Percentiles rank a stretch among this genome's conserved stretches.
Evolutionary conservation across 2,888 invertebrate species (phyloP).

Genomic region (Tenodera sinensis): DNA sequence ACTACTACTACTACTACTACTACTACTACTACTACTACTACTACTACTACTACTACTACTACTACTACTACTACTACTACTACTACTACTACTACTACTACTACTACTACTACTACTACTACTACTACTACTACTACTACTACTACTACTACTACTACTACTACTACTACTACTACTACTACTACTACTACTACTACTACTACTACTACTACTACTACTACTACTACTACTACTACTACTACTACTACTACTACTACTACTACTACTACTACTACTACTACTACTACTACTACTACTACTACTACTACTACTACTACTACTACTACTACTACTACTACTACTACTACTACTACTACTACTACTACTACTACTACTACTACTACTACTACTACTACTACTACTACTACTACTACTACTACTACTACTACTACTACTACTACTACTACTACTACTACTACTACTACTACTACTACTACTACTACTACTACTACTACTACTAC

Average conservation of each 20-base stretch:
- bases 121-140: background rate
- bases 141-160: background rate
- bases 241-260: background rate
- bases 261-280: background rate
- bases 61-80: no score
- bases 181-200: constrained; percentile 4
- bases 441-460: background rate
- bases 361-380: background rate
- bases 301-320: constrained; percentile 10
- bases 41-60: no score
- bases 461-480: background rate
- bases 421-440: background rate
- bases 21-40: no score
- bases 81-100: no score
- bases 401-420: background rate
- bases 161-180: background rate
- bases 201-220: background rate
- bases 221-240: background rate
- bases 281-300: constrained; percentile 6
- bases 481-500: background rate
- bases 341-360: background rate
- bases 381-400: background rate
- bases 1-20: no score
- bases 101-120: no score
- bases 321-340: background rate